Conservation (phyloP, 2,888 invertebrate genomes). For the Eupithecia tripunctaria region DNA sequence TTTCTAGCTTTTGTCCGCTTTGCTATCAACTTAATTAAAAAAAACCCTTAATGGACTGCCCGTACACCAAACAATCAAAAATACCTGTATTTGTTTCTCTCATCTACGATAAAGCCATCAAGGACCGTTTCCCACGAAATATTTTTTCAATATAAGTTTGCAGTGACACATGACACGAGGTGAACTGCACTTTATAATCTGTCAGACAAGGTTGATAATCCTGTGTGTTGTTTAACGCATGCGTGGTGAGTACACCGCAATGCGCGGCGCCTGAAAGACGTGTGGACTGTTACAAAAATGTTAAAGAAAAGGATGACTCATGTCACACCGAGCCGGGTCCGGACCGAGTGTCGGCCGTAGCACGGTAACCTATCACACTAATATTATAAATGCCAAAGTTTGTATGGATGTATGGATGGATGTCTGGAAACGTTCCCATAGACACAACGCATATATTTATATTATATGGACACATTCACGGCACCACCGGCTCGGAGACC, state of each 20-base stretch:
- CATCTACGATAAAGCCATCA: slow-evolving; percentile 13
- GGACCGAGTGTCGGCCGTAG: too few relatives aligned
- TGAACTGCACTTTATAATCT: slow-evolving; percentile 33
- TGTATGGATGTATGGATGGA: too few relatives aligned
- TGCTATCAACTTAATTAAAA: neutral
- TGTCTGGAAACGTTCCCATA: too few relatives aligned
- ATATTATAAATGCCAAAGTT: too few relatives aligned
- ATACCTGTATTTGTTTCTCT: slow-evolving; percentile 1
- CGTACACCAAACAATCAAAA: neutral
- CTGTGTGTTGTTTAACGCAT: slow-evolving; percentile 65
- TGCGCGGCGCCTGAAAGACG: slow-evolving; percentile 82
- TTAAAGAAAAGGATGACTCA: slow-evolving; percentile 48
- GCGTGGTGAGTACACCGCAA: slow-evolving; percentile 79
- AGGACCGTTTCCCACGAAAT: slow-evolving; percentile 22
- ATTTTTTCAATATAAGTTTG: slow-evolving; percentile 22
- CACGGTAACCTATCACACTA: too few relatives aligned
- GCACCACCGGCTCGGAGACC: too few relatives aligned
- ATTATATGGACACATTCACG: too few relatives aligned
- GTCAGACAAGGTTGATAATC: slow-evolving; percentile 28
- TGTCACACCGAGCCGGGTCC: too few relatives aligned
- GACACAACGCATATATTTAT: too few relatives aligned
- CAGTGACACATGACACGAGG: slow-evolving; percentile 29
- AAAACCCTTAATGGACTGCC: too few relatives aligned
- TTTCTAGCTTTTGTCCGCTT: neutral
- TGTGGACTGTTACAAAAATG: slow-evolving; percentile 75